Evolutionary conservation across 1,140 invertebrate species (phyloP).

Genomic region (Chlorops oryzae): DNA sequence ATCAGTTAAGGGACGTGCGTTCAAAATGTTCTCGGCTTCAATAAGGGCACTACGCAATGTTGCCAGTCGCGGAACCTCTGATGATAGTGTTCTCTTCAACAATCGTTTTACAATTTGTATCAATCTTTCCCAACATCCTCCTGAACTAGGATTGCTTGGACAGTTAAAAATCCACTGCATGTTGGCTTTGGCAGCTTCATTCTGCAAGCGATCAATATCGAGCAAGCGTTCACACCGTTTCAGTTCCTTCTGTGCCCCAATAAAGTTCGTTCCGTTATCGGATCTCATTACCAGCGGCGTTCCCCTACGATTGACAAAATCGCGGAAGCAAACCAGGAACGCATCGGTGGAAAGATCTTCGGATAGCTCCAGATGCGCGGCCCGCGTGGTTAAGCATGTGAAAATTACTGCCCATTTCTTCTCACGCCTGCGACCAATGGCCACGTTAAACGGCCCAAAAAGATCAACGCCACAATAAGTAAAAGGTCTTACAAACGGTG

Average conservation of each 20-base stretch:
- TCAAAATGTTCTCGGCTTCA: constrained; percentile 7
- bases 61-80: not conserved
- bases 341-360: constrained; percentile 3
- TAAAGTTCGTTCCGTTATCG: constrained; percentile 44
- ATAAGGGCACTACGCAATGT: not conserved
- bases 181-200: not conserved
- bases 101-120: not conserved
- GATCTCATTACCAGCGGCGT: constrained; percentile 24
- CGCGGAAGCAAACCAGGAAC: constrained; percentile 8
- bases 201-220: constrained; percentile 2
- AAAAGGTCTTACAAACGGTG: constrained; percentile 16
- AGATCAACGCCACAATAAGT: constrained; percentile 22
- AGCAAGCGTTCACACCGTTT: not conserved
- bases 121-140: constrained; percentile 24
- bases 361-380: constrained; percentile 23
- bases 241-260: constrained; percentile 29
- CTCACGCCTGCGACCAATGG: constrained; percentile 9
- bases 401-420: constrained; percentile 28
- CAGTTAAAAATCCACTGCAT: constrained; percentile 32
- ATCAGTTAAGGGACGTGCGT: not conserved
- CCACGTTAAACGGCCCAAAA: constrained; percentile 24
- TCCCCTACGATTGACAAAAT: constrained; percentile 20
- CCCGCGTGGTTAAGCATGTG: constrained; percentile 23
- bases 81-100: not conserved
- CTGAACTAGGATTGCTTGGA: constrained; percentile 27